phyloP scores from a whole-genome alignment of 2,888 invertebrate species.

The Frankliniella fusca region DNA sequence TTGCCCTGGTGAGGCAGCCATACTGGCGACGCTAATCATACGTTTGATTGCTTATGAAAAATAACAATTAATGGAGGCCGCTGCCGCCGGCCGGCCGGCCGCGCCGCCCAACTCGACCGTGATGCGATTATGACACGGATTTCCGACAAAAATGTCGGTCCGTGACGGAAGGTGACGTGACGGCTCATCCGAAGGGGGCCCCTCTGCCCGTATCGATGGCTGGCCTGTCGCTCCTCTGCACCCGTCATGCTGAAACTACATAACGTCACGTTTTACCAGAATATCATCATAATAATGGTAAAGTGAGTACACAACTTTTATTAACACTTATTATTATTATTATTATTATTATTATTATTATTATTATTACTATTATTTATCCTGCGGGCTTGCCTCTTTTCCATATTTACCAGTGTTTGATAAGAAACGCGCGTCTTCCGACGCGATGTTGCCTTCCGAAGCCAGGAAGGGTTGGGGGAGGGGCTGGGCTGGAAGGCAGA shows the following conservation, averaged over 20 bases:
- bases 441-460: neutral
- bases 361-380: too few relatives aligned
- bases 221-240: neutral
- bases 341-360: too few relatives aligned
- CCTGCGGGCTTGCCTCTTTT: too few relatives aligned
- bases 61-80: constrained; percentile 11
- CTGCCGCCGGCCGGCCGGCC: neutral
- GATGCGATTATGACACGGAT: constrained; percentile 16
- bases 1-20: neutral
- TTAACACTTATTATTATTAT: too few relatives aligned
- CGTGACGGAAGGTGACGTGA: neutral
- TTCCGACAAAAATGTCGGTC: neutral
- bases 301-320: too few relatives aligned
- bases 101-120: neutral
- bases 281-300: too few relatives aligned
- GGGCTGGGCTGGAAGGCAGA: neutral
- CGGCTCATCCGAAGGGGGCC: neutral
- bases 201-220: neutral
- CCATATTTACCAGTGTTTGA: too few relatives aligned
- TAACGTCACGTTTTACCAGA: too few relatives aligned
- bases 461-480: neutral
- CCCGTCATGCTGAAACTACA: too few relatives aligned
- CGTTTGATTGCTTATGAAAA: constrained; percentile 25
- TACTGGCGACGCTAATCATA: constrained; percentile 6
- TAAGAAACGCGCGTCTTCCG: too few relatives aligned